Evolutionary conservation across 2,888 invertebrate species (phyloP).

Genomic region (Lepidochitona cinerea): DNA sequence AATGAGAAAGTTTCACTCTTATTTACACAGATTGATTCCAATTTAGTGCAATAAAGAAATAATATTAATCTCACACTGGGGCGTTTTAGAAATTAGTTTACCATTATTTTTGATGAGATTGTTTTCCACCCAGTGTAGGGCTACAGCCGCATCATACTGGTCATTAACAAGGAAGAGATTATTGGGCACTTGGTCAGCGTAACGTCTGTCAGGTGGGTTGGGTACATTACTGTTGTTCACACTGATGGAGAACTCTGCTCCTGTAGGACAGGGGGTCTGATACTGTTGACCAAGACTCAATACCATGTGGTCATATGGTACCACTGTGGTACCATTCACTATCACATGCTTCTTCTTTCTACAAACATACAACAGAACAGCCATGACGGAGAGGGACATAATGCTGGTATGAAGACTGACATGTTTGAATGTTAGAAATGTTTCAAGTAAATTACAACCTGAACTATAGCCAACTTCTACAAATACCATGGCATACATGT

Average conservation of each 20-base stretch:
- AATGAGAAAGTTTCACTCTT: no score
- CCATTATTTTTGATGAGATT: slow-evolving; percentile 50
- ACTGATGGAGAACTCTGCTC: slow-evolving; percentile 40
- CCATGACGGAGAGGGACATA: neutral
- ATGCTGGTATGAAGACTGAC: no score
- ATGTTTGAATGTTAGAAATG: no score
- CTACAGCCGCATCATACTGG: slow-evolving; percentile 64
- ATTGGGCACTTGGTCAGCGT: slow-evolving; percentile 47
- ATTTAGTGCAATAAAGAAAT: no score
- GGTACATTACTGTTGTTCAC: slow-evolving; percentile 45
- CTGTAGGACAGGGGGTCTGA: slow-evolving; percentile 61
- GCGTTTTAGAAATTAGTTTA: no score
- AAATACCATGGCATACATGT: no score
- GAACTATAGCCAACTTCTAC: no score
- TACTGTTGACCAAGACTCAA: slow-evolving; percentile 68
- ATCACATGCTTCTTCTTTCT: slow-evolving; percentile 66
- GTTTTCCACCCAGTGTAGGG: slow-evolving; percentile 62
- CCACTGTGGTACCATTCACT: slow-evolving; percentile 58
- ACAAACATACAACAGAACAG: slow-evolving; percentile 5
- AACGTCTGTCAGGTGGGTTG: slow-evolving; percentile 50
- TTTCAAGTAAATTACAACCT: no score
- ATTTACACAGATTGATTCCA: no score
- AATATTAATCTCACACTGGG: no score
- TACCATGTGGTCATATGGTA: slow-evolving; percentile 70
- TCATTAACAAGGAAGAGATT: slow-evolving; percentile 68